phyloP scores from a whole-genome alignment of 2,797 vertebrate genomes.

The Onychomys arenicola region DNA sequence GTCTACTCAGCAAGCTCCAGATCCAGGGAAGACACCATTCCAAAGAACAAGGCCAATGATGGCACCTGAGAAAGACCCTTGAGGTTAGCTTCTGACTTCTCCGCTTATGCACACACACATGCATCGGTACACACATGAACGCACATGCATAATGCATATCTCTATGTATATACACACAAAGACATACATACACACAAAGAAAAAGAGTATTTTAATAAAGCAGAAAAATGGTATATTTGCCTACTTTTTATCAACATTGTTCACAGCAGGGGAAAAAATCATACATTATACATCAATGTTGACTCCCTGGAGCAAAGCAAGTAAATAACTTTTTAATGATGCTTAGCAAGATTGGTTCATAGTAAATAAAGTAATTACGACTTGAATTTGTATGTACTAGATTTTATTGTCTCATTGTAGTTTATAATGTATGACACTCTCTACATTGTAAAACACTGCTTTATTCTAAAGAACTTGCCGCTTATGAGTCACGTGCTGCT shows the following conservation, averaged over 20 bases:
- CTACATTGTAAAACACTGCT: conserved; percentile 55
- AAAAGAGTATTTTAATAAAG: conserved; percentile 39
- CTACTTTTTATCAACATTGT: conserved; percentile 49
- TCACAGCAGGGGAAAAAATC: conserved; percentile 7
- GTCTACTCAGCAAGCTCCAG: background rate
- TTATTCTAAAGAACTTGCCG: conserved; percentile 67
- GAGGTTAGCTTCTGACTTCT: background rate
- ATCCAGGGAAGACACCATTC: background rate
- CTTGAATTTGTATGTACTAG: conserved; percentile 62
- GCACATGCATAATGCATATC: background rate
- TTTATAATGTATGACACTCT: conserved; percentile 49
- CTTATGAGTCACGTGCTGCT: conserved; percentile 68
- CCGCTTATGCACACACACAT: background rate
- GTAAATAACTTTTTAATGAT: conserved; percentile 71
- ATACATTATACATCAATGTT: conserved; percentile 39
- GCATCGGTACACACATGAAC: background rate
- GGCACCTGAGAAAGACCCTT: background rate
- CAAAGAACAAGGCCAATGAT: background rate
- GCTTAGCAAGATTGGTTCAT: conserved; percentile 60
- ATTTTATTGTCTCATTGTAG: conserved; percentile 62
- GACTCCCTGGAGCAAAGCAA: background rate
- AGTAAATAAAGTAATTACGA: conserved; percentile 73
- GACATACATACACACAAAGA: background rate
- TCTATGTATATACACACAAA: background rate
- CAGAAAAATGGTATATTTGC: conserved; percentile 38